Conservation (phyloP, 2,113 vertebrate genomes). For the Dascyllus trimaculatus region DNA sequence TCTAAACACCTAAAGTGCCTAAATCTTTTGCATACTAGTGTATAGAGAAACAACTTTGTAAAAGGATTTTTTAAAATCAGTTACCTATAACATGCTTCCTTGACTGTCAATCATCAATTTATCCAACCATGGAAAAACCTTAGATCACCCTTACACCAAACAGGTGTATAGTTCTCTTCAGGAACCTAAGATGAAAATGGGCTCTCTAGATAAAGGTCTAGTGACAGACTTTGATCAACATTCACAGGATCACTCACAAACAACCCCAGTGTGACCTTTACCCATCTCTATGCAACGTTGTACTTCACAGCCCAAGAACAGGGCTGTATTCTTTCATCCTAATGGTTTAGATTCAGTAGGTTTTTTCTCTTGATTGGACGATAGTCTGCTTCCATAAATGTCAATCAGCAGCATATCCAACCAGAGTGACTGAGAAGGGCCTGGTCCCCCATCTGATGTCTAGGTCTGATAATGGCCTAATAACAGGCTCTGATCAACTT, state of each 20-base stretch:
- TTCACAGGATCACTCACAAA: slow-evolving; percentile 37
- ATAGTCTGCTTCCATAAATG: slow-evolving; percentile 43
- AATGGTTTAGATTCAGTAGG: not conserved
- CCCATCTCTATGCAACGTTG: slow-evolving; percentile 15
- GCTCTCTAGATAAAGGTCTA: slow-evolving; percentile 22
- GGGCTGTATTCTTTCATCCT: slow-evolving; percentile 35
- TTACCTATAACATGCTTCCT: slow-evolving; percentile 7
- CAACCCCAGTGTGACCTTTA: slow-evolving; percentile 44
- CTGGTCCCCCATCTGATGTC: slow-evolving; percentile 63
- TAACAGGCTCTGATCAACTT: slow-evolving; percentile 73
- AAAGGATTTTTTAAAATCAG: slow-evolving; percentile 5
- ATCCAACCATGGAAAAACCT: slow-evolving; percentile 30
- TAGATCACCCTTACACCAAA: slow-evolving; percentile 37
- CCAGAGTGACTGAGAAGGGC: slow-evolving; percentile 36
- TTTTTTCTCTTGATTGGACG: slow-evolving; percentile 28
- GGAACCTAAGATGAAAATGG: slow-evolving; percentile 22
- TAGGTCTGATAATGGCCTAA: slow-evolving; percentile 63
- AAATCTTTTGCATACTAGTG: too few species aligned
- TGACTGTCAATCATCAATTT: slow-evolving; percentile 31
- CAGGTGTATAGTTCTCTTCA: not conserved
- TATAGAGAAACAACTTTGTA: too few species aligned
- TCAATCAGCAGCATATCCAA: slow-evolving; percentile 59
- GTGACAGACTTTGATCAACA: slow-evolving; percentile 73
- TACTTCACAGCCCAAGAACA: slow-evolving; percentile 32
- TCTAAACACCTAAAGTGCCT: too few species aligned